These are phyloP conservation scores for Apotomis turbidana DNA, from an alignment of 2,888 invertebrate species.

Conservation along the genomic window DNA sequence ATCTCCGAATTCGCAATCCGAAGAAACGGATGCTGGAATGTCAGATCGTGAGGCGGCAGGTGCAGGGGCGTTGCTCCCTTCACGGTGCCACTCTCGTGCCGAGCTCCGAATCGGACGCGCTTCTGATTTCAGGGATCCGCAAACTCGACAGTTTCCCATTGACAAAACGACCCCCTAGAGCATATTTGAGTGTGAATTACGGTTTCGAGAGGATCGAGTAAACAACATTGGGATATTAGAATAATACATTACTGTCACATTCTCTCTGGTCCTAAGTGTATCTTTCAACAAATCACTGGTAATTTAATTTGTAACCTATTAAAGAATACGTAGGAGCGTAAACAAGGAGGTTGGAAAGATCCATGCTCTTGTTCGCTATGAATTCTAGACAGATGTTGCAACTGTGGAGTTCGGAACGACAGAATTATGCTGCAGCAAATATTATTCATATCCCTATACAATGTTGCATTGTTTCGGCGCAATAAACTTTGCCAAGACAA, in stretches of 20 bases:
- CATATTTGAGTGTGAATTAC: constrained; percentile 17
- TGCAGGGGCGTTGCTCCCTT: constrained; percentile 71
- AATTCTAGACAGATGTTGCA: constrained; percentile 18
- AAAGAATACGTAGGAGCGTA: too few species aligned
- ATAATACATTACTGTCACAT: constrained; percentile 17
- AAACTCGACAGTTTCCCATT: constrained; percentile 2
- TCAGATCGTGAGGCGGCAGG: constrained; percentile 71
- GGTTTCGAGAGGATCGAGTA: constrained; percentile 10
- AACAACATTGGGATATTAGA: constrained; percentile 13
- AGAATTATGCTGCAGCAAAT: constrained; percentile 5
- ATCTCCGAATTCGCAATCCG: constrained; percentile 60
- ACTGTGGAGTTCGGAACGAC: constrained; percentile 6
- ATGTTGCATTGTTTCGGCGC: constrained; percentile 31
- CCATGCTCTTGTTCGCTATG: not conserved
- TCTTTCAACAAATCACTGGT: constrained; percentile 4
- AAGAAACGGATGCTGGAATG: constrained; percentile 63
- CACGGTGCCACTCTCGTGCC: constrained; percentile 58
- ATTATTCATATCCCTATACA: constrained; percentile 31
- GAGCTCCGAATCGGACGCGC: constrained; percentile 53
- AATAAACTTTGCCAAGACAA: constrained; percentile 24
- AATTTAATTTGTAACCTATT: not conserved
- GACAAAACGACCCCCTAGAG: constrained; percentile 21
- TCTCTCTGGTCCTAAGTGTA: not conserved
- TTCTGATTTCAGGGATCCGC: constrained; percentile 53
- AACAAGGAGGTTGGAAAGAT: not conserved